Evolutionary conservation across 1,140 invertebrate genomes (phyloP).

Genomic region (Drosophila willistoni): DNA sequence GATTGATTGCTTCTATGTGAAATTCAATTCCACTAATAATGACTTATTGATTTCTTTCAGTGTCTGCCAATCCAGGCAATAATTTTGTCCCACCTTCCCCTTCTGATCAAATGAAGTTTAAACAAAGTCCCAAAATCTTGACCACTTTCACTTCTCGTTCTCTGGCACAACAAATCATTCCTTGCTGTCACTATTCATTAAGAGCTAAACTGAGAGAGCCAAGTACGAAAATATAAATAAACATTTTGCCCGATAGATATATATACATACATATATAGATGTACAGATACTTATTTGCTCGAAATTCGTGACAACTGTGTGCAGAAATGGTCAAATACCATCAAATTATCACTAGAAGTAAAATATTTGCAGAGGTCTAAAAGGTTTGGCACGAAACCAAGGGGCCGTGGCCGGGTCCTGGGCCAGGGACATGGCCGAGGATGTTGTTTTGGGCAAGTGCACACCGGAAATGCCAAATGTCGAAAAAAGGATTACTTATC

Average conservation of each 20-base stretch:
- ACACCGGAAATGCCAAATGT: conserved; percentile 45
- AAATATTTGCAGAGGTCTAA: conserved; percentile 72
- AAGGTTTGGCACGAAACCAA: conserved; percentile 27
- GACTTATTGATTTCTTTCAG: conserved; percentile 2
- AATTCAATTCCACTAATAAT: neutral
- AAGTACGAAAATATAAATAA: conserved; percentile 58
- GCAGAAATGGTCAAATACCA: conserved; percentile 55
- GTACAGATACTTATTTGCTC: conserved; percentile 44
- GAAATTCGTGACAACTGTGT: conserved; percentile 79
- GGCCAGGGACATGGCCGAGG: neutral
- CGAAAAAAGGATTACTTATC: conserved; percentile 80
- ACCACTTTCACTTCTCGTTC: conserved; percentile 39
- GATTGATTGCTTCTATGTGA: no score
- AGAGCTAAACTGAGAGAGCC: conserved; percentile 7
- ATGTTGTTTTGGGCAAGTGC: conserved; percentile 33
- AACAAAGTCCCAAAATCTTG: conserved; percentile 53
- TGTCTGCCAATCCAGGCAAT: neutral
- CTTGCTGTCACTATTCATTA: conserved; percentile 70
- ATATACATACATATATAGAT: no score
- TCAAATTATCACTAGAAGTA: conserved; percentile 69
- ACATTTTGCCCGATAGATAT: conserved; percentile 35
- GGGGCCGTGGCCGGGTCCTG: no score
- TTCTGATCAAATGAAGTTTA: conserved; percentile 54
- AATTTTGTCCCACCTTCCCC: neutral
- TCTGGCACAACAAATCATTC: neutral